Evolutionary conservation across 1,140 invertebrate genomes (phyloP).

Genomic region (Drosophila sucinea): DNA sequence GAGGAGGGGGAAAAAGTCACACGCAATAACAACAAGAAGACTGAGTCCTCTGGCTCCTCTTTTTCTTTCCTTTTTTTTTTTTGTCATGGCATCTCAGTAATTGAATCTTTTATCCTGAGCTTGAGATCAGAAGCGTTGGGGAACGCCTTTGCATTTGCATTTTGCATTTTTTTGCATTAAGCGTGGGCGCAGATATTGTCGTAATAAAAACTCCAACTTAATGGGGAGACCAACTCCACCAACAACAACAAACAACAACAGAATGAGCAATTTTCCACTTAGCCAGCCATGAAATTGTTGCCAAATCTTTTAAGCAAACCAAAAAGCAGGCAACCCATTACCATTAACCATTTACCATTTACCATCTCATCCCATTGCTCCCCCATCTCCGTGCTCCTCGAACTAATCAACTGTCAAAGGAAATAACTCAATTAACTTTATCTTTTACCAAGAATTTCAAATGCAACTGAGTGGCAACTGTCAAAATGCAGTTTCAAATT

Average conservation of each 20-base stretch:
- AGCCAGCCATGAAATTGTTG: constrained; percentile 54
- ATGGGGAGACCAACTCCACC: constrained; percentile 41
- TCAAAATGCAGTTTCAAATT: constrained; percentile 71
- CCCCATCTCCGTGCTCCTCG: constrained; percentile 28
- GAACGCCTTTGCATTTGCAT: constrained; percentile 25
- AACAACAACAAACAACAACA: constrained; percentile 13
- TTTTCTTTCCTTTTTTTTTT: not conserved
- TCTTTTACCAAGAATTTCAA: constrained; percentile 62
- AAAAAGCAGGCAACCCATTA: not conserved
- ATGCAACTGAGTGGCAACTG: constrained; percentile 68
- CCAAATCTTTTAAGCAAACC: not conserved
- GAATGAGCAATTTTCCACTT: constrained; percentile 76
- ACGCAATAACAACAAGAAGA: constrained; percentile 16
- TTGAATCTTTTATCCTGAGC: constrained; percentile 74
- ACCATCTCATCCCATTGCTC: not conserved
- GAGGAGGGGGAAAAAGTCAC: constrained; percentile 44
- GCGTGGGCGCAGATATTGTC: constrained; percentile 57
- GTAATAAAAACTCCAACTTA: constrained; percentile 58
- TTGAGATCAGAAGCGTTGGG: constrained; percentile 54
- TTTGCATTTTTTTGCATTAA: constrained; percentile 1
- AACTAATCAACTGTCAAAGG: constrained; percentile 76
- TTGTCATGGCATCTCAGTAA: constrained; percentile 52
- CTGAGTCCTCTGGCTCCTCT: constrained; percentile 7
- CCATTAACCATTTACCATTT: not conserved
- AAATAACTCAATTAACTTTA: constrained; percentile 80